These are phyloP conservation scores for Entosphenus tridentatus DNA, from an alignment of 2,113 vertebrate species.

Conservation along the genomic window DNA sequence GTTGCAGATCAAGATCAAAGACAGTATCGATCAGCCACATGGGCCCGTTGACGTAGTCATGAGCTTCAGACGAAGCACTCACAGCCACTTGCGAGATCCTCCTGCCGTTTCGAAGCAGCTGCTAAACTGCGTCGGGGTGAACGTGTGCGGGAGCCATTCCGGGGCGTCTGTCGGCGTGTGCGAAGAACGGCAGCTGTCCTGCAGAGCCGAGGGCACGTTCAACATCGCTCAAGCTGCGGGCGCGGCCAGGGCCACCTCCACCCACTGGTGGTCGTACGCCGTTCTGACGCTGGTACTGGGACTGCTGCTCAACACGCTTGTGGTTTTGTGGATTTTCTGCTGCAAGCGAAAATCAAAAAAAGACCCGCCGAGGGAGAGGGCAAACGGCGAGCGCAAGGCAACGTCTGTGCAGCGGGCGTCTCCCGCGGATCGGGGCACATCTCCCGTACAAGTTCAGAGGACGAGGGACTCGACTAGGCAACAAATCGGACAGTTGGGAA, in stretches of 20 bases:
- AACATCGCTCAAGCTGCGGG: background rate
- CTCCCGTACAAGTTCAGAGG: no score
- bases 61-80: background rate
- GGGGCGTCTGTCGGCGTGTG: background rate
- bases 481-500: no score
- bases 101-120: background rate
- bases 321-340: background rate
- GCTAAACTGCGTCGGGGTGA: background rate
- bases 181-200: constrained; percentile 2
- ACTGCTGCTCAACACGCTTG: background rate
- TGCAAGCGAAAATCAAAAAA: constrained; percentile 3
- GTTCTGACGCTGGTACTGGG: background rate
- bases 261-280: background rate
- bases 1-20: background rate
- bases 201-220: constrained; percentile 1
- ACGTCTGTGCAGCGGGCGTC: background rate
- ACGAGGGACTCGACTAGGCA: no score
- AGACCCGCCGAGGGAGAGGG: background rate
- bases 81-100: background rate
- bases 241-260: background rate
- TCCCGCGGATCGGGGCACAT: background rate
- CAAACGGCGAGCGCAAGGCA: background rate
- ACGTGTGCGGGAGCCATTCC: background rate
- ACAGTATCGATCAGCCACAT: background rate
- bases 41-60: background rate